Conservation (phyloP, 2,113 vertebrate species). For the Salvelinus sp. region DNA sequence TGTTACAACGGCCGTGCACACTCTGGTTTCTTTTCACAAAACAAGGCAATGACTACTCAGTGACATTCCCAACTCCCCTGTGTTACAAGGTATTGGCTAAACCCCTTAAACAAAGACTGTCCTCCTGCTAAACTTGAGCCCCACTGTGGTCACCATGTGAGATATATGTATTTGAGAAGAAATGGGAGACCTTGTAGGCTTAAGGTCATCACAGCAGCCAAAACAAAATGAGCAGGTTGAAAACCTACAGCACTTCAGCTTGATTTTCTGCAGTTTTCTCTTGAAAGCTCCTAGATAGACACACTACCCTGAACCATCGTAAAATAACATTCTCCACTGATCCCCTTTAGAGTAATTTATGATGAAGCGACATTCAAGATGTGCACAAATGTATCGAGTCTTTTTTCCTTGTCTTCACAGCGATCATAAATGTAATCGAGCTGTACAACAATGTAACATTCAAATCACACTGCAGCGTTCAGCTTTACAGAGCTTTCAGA, state of each 20-base stretch:
- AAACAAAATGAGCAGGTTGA: background rate
- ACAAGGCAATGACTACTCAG: background rate
- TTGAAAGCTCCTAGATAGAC: no score
- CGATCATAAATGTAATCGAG: constrained; percentile 34
- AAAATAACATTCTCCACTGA: constrained; percentile 15
- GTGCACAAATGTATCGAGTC: constrained; percentile 2
- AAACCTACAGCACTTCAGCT: background rate
- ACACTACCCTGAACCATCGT: background rate
- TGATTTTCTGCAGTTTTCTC: background rate
- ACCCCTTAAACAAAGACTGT: background rate
- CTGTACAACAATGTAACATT: constrained; percentile 20
- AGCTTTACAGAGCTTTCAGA: background rate
- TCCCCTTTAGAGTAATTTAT: background rate
- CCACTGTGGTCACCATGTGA: background rate
- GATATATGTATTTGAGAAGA: background rate
- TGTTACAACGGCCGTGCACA: background rate
- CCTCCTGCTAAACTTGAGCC: constrained; percentile 2
- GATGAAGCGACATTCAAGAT: background rate
- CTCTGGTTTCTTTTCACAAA: background rate
- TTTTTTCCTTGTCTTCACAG: constrained; percentile 6
- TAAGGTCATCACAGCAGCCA: background rate
- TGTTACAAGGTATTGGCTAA: constrained; percentile 1
- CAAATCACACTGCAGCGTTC: constrained; percentile 10
- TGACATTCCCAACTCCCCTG: background rate
- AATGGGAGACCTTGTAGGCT: constrained; percentile 3